A percentile compares a stretch with the other conserved stretches of the same genome.
Conservation (phyloP, 1,140 invertebrate species). For the Apis cerana region DNA sequence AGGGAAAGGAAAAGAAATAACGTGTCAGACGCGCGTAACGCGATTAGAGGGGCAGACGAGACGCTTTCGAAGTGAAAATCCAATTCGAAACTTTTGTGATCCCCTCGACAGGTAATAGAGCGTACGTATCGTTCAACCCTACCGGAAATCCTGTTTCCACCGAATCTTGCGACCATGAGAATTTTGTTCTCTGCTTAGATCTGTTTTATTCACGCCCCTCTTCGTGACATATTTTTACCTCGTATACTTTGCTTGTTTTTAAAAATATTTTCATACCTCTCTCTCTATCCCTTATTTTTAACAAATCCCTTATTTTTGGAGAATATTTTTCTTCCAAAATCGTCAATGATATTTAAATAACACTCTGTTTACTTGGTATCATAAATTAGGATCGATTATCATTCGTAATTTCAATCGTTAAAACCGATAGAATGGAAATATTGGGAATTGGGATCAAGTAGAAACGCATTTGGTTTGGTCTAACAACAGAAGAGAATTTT, state of each 20-base stretch:
- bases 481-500: not conserved
- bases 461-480: no score
- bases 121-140: not conserved
- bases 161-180: not conserved
- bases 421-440: no score
- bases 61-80: slow-evolving; percentile 11
- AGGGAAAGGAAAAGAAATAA: not conserved
- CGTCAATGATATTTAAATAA: no score
- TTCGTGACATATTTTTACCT: not conserved
- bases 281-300: no score
- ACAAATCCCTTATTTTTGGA: no score
- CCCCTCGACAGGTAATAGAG: slow-evolving; percentile 5
- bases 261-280: no score
- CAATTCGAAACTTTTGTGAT: slow-evolving; percentile 40
- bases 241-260: no score
- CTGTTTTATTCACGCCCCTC: not conserved
- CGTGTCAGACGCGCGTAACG: slow-evolving; percentile 19
- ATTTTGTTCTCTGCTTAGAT: not conserved
- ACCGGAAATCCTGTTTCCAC: not conserved
- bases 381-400: no score
- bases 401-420: no score
- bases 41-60: slow-evolving; percentile 5
- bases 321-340: no score
- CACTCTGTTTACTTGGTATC: no score
- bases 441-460: no score